phyloP scores from a whole-genome alignment of 2,113 vertebrate species.

The Microcebus ravelobensis region DNA sequence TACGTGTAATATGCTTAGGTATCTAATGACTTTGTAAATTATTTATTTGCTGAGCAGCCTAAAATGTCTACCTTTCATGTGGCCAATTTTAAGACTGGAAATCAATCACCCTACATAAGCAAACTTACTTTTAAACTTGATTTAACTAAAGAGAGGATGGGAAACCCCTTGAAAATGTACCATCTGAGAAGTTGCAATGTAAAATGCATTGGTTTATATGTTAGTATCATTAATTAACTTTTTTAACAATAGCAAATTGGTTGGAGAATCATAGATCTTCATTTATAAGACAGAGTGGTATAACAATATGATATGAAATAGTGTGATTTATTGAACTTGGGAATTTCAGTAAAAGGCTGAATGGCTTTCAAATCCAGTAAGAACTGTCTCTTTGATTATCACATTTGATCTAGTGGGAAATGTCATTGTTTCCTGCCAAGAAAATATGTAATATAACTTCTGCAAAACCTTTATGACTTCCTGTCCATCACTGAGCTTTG shows the following conservation, averaged over 20 bases:
- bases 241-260: slow-evolving; percentile 63
- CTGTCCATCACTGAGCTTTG: slow-evolving; percentile 39
- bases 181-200: slow-evolving; percentile 63
- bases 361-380: slow-evolving; percentile 69
- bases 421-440: slow-evolving; percentile 69
- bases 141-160: slow-evolving; percentile 66
- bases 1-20: slow-evolving; percentile 22
- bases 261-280: slow-evolving; percentile 77
- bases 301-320: slow-evolving; percentile 74
- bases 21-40: slow-evolving; percentile 79
- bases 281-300: slow-evolving; percentile 76
- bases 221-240: slow-evolving; percentile 78
- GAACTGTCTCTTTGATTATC: slow-evolving; percentile 64
- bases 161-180: slow-evolving; percentile 58
- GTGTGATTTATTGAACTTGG: slow-evolving; percentile 82
- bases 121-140: slow-evolving; percentile 76
- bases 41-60: slow-evolving; percentile 75
- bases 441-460: slow-evolving; percentile 72
- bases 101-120: slow-evolving; percentile 69
- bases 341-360: slow-evolving; percentile 77
- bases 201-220: slow-evolving; percentile 53
- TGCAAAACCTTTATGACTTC: slow-evolving; percentile 66
- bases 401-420: slow-evolving; percentile 73
- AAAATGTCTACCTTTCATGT: slow-evolving; percentile 72
- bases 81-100: slow-evolving; percentile 64